Base-by-base conservation (phyloP, 1,140 invertebrate species). In the Macrobrachium nipponense region DNA sequence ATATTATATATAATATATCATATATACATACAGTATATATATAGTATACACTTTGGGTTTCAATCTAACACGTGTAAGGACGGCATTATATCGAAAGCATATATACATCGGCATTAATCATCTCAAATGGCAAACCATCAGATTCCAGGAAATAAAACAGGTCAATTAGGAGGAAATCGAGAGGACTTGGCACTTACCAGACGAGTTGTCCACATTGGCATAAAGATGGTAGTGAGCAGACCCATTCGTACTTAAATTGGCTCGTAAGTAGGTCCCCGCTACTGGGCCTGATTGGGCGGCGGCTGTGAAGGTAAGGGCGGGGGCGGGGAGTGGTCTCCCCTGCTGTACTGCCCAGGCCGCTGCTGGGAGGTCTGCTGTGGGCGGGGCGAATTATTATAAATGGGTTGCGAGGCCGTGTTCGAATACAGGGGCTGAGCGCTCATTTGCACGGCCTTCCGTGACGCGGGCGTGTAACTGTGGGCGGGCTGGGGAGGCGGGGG, bases 391-490 rank as follows among this genome's bases (percentile, higher is more conserved):
- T 85, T 85, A 58, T 61, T 85, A 51, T 85, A 85, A 61, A 85
- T 85, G 66, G 82, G 82, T 62, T 85, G 82, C 15, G 82, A 85
- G 76, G 82, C 82, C 7, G 82, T 85, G 82, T 85, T 85, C 23
- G 82, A 85, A 76, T 85, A 85, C 18, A 85, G 75, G 51, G 82
- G 82, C 76, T 85, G 82, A 17, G 82, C 82, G 27, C 82, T 85
- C 82, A 85, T 85, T 75, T 75, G 62, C 64, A 85, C 82, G 23
- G 82, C 82, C 61, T 78, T 64, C 14, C 76, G 75, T 17, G 76
- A 78, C 17, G 82, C 72, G 75, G 75, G 82, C 64, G 82, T 85
- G 82, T 85, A 85, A 64, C 82, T 85, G 82, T 85, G 82, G 76
- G 82, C 75, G 75, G 82, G 82, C 66, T 85, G 82, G 17, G 82